These are phyloP conservation scores for Pedionomus torquatus DNA, from an alignment of 2,113 vertebrate species.

Conservation along the genomic window DNA sequence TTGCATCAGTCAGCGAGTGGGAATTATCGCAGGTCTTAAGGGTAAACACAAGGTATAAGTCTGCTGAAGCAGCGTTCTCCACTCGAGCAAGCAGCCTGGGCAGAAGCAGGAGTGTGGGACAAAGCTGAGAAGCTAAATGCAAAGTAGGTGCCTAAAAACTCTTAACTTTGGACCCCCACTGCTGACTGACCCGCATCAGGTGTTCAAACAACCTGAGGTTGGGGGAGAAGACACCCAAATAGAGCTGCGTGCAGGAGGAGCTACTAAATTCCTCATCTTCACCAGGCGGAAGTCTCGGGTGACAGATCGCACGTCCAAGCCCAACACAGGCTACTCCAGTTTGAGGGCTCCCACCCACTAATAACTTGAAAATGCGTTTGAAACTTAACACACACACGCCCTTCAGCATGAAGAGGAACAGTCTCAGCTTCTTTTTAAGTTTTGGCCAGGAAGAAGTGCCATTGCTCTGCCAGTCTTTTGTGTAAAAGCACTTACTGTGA, in stretches of 20 bases:
- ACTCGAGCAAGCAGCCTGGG: not conserved
- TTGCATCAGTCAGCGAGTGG: not conserved
- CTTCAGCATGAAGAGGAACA: not conserved
- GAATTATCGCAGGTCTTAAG: not conserved
- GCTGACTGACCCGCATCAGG: rapidly evolving
- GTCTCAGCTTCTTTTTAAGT: not conserved
- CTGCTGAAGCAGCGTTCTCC: not conserved
- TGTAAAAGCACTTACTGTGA: not conserved
- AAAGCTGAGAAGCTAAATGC: not conserved
- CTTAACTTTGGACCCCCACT: rapidly evolving
- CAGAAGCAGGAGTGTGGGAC: rapidly evolving
- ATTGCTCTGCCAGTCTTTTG: not conserved
- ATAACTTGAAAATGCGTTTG: not conserved
- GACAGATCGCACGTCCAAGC: not conserved
- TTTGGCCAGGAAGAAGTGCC: not conserved
- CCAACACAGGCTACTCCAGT: not conserved
- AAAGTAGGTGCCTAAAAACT: not conserved
- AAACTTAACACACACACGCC: not conserved
- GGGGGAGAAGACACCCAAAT: not conserved
- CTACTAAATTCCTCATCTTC: not conserved
- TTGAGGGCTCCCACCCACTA: not conserved
- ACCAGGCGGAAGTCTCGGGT: not conserved
- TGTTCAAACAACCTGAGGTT: not conserved
- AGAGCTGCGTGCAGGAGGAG: not conserved
- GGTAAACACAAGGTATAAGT: not conserved